Evolutionary conservation across 2,113 vertebrate species (phyloP).

Genomic region (Alces alces): DNA sequence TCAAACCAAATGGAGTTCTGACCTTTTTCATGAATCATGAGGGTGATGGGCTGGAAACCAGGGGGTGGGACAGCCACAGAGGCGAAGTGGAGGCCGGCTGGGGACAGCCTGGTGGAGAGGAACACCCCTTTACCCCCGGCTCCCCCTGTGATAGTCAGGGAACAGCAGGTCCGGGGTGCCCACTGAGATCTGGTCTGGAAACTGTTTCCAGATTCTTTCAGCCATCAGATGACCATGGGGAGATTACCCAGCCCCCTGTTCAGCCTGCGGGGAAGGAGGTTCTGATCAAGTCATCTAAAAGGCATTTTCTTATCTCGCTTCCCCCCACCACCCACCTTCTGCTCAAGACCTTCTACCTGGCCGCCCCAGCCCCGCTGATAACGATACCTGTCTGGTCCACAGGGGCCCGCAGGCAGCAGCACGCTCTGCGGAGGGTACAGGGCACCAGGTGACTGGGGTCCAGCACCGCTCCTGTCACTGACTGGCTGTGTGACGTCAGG

Average conservation of each 20-base stretch:
- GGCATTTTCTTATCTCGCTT: background rate
- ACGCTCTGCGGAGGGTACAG: background rate
- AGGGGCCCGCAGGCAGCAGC: background rate
- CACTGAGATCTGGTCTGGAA: conserved; percentile 57
- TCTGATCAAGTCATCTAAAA: conserved; percentile 30
- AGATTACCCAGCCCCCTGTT: conserved; percentile 60
- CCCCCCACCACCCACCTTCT: background rate
- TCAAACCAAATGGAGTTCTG: background rate
- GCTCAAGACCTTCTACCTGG: conserved; percentile 23
- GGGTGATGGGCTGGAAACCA: background rate
- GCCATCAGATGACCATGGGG: conserved; percentile 49
- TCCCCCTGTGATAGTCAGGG: background rate
- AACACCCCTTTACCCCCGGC: background rate
- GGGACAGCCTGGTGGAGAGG: background rate
- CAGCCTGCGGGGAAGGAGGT: conserved; percentile 64
- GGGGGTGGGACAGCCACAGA: background rate
- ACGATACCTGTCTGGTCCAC: background rate
- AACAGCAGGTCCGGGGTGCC: conserved; percentile 31
- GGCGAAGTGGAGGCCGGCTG: background rate
- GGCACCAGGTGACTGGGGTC: background rate
- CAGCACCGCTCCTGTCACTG: background rate
- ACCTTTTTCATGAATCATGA: background rate
- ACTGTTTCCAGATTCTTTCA: conserved; percentile 60
- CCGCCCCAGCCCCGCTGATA: background rate
- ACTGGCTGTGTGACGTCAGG: background rate